Base-by-base conservation (phyloP, 2,888 invertebrate species). In the Ormyrus thymus region DNA sequence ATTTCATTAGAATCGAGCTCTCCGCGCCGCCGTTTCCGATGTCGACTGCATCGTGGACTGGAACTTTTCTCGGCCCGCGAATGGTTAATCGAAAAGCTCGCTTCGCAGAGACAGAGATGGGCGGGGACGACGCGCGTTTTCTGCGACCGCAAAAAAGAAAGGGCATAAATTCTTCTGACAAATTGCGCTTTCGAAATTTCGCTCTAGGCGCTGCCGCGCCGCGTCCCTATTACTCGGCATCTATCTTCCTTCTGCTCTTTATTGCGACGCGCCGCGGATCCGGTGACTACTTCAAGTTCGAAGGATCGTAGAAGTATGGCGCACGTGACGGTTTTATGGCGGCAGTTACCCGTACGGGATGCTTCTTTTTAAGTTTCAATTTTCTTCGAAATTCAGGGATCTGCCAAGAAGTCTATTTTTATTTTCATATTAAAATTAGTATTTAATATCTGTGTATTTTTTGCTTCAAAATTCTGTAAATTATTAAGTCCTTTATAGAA, bases 211-310 rank as follows among this genome's bases (percentile, higher is more conserved):
- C 59, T 65, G 65, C 53, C 71, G 78, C 45, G 65, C 53, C 75
- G 78, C 29, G 64, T 48, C 66, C 66, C 64, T 76, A 75, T 75
- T 72, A 72, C 78, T 46, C 11, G 71, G 45, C 75, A 78, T 81
- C 80, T 56, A 72, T 81, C 77, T 81, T 72, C 55, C 50, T 70
- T 72, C 71, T 51, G 10, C 9, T 46, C 68, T 81, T 81, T 81
- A 81, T 81, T 81, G 76, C 80, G 75, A 80, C 75, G 72, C 58
- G 68, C 61, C 45, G 72, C 73, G 50, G 79, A 74, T 64, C 55
- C 65, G 53, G n/a, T 29, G 64, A 46, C 70, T 65, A 43, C 9
- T 74, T 79, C 64, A 74, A 74, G 73, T 70, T 74, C 58, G 56
- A 74, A 70, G 58, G 53, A 64, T 74, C 50, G 61, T 61, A 7